Conservation (phyloP, 2,797 vertebrate genomes). For the Lagocephalus sceleratus region DNA sequence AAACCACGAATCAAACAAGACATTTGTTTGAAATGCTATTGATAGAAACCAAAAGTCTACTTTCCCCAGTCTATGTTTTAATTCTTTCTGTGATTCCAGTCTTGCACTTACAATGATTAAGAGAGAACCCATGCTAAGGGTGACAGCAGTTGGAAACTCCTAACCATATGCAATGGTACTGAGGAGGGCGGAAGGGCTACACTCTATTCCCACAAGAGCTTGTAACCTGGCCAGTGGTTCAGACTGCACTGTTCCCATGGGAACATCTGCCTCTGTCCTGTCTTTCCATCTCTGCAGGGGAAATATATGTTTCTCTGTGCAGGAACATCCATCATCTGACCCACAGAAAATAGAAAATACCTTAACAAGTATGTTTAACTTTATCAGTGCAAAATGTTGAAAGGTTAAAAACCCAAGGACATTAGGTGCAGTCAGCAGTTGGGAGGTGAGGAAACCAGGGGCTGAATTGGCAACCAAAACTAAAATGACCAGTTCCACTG, state of each 20-base stretch:
- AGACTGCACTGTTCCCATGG: conserved; percentile 41
- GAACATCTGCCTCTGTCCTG: conserved; percentile 55
- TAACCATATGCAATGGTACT: conserved; percentile 33
- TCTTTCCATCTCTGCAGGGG: conserved; percentile 55
- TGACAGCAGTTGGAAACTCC: conserved; percentile 68
- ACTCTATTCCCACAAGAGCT: conserved; percentile 59
- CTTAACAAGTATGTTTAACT: conserved; percentile 73
- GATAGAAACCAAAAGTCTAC: too few species aligned
- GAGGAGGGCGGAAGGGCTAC: conserved; percentile 19
- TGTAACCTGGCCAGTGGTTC: conserved; percentile 62
- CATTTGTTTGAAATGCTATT: too few species aligned
- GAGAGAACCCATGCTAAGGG: conserved; percentile 53
- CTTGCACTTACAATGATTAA: conserved; percentile 73
- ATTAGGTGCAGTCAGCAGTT: conserved; percentile 63
- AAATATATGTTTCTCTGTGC: conserved; percentile 55
- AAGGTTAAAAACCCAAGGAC: conserved; percentile 63
- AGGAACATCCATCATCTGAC: conserved; percentile 72
- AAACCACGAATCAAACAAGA: too few species aligned
- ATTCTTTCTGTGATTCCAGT: conserved; percentile 38
- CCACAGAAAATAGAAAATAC: conserved; percentile 66
- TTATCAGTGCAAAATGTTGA: conserved; percentile 59
- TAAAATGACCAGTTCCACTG: conserved; percentile 72
- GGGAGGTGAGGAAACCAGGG: conserved; percentile 49
- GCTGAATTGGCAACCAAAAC: conserved; percentile 63
- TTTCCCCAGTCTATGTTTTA: too few species aligned